A percentile compares a stretch with the other conserved stretches of the same genome.
These are phyloP conservation scores for Epinephelus lanceolatus DNA, from an alignment of 2,113 vertebrate genomes.

Conservation along the genomic window DNA sequence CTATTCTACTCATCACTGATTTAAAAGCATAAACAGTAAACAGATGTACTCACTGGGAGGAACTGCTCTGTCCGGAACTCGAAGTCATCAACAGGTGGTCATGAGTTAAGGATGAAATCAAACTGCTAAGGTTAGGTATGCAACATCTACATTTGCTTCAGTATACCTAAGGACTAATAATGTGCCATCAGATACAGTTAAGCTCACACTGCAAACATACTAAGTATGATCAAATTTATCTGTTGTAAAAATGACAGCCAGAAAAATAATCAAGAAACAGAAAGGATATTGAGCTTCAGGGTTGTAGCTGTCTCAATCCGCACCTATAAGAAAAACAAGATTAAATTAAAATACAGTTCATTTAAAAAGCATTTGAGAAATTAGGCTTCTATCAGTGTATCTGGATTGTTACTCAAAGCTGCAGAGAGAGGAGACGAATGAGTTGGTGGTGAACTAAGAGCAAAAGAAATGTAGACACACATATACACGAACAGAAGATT, in stretches of 20 bases:
- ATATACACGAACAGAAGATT: slow-evolving; percentile 16
- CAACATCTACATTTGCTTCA: background rate
- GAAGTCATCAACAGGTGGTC: slow-evolving; percentile 96
- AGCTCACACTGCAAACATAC: background rate
- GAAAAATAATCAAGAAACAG: background rate
- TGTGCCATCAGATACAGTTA: background rate
- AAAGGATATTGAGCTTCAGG: slow-evolving; percentile 98
- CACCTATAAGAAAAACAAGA: slow-evolving; percentile 84
- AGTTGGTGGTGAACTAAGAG: background rate
- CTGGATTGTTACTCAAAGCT: background rate
- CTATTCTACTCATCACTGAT: background rate
- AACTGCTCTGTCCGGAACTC: slow-evolving; percentile 98
- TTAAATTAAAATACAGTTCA: background rate
- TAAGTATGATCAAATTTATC: background rate
- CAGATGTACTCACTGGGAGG: slow-evolving; percentile 88
- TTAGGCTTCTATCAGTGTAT: background rate
- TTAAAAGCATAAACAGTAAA: background rate
- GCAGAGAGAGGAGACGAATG: background rate
- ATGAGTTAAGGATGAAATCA: slow-evolving; percentile 83
- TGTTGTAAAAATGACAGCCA: background rate
- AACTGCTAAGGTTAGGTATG: background rate
- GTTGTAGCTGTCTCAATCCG: slow-evolving; percentile 97
- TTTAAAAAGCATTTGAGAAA: slow-evolving; percentile 11
- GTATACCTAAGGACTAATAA: background rate
- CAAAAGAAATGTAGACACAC: background rate